These are phyloP conservation scores for Corythornis cristatus DNA, from an alignment of 2,113 vertebrate species.

Conservation along the genomic window DNA sequence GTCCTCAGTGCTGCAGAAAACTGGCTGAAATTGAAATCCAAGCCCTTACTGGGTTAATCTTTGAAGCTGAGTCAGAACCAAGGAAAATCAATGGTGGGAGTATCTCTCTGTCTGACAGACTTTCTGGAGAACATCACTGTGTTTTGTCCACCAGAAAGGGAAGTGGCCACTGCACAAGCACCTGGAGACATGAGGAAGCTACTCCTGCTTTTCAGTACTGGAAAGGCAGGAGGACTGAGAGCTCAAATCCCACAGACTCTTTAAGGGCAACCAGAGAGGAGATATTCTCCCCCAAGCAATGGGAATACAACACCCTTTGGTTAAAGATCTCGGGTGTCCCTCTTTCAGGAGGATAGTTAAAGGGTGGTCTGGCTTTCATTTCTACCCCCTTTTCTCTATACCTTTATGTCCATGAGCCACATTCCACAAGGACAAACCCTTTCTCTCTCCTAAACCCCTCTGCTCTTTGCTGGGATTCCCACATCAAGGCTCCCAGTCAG, in stretches of 20 bases:
- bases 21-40: background rate
- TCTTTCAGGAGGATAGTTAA: background rate
- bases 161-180: background rate
- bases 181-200: background rate
- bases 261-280: background rate
- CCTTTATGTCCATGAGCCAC: background rate
- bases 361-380: background rate
- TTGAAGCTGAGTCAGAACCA: background rate
- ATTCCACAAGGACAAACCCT: background rate
- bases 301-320: background rate
- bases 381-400: background rate
- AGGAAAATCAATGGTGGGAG: background rate
- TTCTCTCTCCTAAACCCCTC: background rate
- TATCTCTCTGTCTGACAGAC: background rate
- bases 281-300: accelerated
- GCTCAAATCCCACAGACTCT: background rate
- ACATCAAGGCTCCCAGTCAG: background rate
- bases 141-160: background rate
- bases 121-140: background rate
- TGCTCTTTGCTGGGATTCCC: background rate
- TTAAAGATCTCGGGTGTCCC: background rate
- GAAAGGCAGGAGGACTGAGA: background rate
- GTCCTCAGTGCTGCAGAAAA: background rate
- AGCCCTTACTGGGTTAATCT: background rate
- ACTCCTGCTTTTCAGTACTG: background rate